Conservation (phyloP, 2,113 vertebrate genomes). For the Vulpes vulpes region DNA sequence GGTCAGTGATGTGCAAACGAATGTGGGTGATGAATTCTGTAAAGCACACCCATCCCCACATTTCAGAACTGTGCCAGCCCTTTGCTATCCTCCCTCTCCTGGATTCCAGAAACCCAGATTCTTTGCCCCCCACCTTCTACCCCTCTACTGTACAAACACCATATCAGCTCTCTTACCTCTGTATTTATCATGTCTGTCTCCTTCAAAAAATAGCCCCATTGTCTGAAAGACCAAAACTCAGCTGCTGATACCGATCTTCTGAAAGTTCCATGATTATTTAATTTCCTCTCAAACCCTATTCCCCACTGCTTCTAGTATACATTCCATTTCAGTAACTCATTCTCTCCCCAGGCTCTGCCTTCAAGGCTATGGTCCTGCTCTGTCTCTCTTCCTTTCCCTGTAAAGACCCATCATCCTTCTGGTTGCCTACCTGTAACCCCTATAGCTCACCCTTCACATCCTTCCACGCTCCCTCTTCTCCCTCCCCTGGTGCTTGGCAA, state of each 20-base stretch:
- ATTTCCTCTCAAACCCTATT: not conserved
- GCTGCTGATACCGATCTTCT: not conserved
- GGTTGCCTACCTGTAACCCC: not conserved
- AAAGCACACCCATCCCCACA: not conserved
- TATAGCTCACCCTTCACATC: not conserved
- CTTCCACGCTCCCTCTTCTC: not conserved
- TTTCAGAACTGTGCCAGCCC: not conserved
- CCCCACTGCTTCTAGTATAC: not conserved
- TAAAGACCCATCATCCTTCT: not conserved
- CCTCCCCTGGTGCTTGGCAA: not conserved
- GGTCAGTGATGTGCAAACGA: not conserved
- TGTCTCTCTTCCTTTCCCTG: not conserved
- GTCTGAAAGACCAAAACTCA: constrained; percentile 9
- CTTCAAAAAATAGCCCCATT: not conserved
- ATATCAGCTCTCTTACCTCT: not conserved
- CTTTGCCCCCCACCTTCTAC: not conserved
- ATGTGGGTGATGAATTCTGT: not conserved
- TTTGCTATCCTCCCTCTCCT: rapidly evolving
- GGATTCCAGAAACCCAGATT: not conserved
- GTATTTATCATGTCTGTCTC: not conserved
- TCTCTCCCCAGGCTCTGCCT: not conserved
- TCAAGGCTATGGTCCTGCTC: not conserved
- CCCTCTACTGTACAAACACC: not conserved
- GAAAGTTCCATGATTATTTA: not conserved
- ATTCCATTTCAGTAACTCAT: not conserved